Evolutionary conservation across 2,797 vertebrate species (phyloP), one percentile per base, ranked within the genome.

Genomic region (Sebastes cheni): DNA sequence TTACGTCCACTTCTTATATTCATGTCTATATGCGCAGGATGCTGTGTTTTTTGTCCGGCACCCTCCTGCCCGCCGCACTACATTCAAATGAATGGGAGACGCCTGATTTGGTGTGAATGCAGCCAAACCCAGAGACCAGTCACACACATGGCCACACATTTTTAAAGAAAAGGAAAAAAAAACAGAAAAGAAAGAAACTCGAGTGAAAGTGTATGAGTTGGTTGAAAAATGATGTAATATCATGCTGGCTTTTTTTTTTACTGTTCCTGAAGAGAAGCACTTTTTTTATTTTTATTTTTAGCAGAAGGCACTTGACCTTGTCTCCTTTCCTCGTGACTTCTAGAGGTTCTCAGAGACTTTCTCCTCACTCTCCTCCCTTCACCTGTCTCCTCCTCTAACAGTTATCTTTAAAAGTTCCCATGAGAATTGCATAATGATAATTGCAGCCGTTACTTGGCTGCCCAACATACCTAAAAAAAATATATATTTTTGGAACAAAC

Each of bases 181-280:
- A 58, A 74, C 58, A 27, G 69, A 32, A 70, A 14, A 81, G 16
- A 72, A 79, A 61, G 23, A 74, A 76, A 82, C 62, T 61, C 74
- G 61, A 78, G 72, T 75, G 52, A 80, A 86, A 42, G 13, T 54
- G 77, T 79, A 54, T 69, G 82, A 84, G 64, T 52, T 68, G 62
- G 77, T 82, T 77, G 67, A 82, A 82, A 82, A 80, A 76, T 20
- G 3, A 86, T 61, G 67, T 67, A 69, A 75, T 75, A 65, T 75
- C 74, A 79, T 14, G 39, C 86, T 90, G 83, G 80, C 77, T 77
- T 95, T 89, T 75, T 75, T 75, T 39, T 39, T 64, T 7, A 67
- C 46, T 65, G 77, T 86, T 92, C 92, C 88, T 92, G 89, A 90
- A 93, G 92, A 94, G 91, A 95, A 96, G 95, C 96, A 96, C 95